Percentiles rank a stretch among this genome's conserved stretches.
Conservation (phyloP, 2,888 invertebrate genomes). For the Eupithecia exiguata region DNA sequence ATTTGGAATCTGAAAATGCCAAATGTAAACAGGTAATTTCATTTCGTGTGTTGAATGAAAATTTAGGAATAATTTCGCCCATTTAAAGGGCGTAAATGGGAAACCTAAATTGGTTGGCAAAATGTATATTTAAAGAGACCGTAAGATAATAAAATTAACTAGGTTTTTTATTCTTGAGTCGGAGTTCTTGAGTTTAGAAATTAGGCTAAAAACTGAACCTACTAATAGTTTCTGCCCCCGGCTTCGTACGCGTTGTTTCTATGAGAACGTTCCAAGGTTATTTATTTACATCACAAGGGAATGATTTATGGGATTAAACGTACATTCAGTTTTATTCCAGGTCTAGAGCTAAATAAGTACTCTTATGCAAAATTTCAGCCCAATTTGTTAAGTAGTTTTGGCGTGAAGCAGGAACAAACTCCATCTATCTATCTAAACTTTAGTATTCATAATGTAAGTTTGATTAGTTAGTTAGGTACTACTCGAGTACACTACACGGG, state of each 20-base stretch:
- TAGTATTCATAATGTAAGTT: no score
- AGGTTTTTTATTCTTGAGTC: neutral
- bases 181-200: neutral
- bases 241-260: neutral
- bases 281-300: neutral
- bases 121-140: neutral
- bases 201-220: neutral
- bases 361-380: no score
- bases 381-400: no score
- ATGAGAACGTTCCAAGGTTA: neutral
- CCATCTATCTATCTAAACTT: no score
- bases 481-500: no score
- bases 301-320: neutral
- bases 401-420: no score
- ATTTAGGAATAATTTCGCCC: neutral
- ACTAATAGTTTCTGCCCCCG: neutral
- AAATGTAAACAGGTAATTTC: constrained; percentile 9
- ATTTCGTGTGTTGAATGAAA: constrained; percentile 7
- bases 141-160: neutral
- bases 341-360: no score
- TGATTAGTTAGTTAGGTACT: no score
- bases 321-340: neutral
- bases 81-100: neutral
- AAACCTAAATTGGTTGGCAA: neutral
- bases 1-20: constrained; percentile 11